Conservation (phyloP, 2,113 vertebrate genomes). For the Aepyceros melampus region DNA sequence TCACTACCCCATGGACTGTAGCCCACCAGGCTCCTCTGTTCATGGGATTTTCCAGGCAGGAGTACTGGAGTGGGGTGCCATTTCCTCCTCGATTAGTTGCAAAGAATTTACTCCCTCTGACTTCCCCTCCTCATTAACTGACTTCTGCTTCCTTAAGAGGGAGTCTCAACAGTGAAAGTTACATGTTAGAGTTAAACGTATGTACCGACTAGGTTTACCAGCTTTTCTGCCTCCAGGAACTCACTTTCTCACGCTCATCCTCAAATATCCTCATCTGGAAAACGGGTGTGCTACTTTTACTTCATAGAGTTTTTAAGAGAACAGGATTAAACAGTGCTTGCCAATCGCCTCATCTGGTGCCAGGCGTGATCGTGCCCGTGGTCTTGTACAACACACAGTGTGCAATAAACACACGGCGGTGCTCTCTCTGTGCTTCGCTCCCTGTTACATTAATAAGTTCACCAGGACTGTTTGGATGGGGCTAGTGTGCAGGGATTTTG, state of each 20-base stretch:
- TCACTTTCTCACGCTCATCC: neutral
- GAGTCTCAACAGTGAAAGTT: neutral
- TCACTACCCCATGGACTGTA: fast-evolving
- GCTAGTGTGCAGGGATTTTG: neutral
- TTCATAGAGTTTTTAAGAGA: neutral
- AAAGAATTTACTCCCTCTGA: neutral
- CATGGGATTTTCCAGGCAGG: neutral
- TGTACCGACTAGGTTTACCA: neutral
- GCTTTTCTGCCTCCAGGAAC: neutral
- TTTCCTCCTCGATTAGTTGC: neutral
- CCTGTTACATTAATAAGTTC: neutral
- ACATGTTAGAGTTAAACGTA: neutral
- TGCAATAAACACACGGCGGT: neutral
- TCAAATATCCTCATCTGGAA: neutral
- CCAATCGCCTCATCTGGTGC: fast-evolving
- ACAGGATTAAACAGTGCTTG: neutral
- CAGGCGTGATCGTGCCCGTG: fast-evolving
- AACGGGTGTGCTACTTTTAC: neutral
- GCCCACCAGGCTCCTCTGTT: neutral
- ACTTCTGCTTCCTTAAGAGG: neutral
- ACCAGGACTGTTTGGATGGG: neutral
- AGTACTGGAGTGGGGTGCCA: neutral
- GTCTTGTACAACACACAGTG: neutral
- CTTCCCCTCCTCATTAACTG: neutral
- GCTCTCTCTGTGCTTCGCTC: neutral